Conservation (phyloP, 2,797 vertebrate genomes). For the Crocodylus rhombifer region DNA sequence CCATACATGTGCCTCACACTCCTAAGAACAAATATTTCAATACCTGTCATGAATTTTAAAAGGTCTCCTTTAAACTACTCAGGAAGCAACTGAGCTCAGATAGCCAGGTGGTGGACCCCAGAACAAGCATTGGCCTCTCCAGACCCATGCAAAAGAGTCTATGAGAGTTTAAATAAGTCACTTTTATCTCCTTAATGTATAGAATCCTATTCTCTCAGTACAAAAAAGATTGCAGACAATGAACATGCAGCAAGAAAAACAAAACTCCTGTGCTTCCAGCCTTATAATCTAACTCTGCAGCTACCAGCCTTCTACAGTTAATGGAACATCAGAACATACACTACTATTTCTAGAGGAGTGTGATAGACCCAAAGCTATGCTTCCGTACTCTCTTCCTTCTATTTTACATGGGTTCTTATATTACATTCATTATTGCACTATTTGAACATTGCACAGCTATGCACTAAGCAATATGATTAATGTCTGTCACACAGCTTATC, state of each 20-base stretch:
- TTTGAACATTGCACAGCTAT: not conserved
- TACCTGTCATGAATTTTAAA: conserved; percentile 25
- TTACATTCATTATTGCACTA: not conserved
- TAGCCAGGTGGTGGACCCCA: not conserved
- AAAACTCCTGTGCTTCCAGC: not conserved
- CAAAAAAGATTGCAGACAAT: not conserved
- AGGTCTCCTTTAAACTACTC: not conserved
- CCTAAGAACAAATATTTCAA: not conserved
- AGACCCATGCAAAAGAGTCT: not conserved
- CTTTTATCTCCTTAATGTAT: not conserved
- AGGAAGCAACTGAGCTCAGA: not conserved
- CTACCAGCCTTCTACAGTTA: not conserved
- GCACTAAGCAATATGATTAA: conserved; percentile 7
- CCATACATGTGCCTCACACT: not conserved
- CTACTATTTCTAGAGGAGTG: rapidly evolving
- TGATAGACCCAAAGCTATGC: not conserved
- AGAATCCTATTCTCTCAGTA: not conserved
- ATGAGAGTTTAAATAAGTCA: not conserved
- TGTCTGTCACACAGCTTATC: conserved; percentile 22
- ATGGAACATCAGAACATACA: not conserved
- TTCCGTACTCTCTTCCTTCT: not conserved
- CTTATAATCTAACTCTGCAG: not conserved
- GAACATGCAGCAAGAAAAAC: not conserved
- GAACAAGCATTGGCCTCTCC: not conserved
- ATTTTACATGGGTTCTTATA: not conserved